Evolutionary conservation across 2,888 invertebrate genomes (phyloP), one percentile per base, ranked within the genome.

Genomic region (Tridacna crocea): DNA sequence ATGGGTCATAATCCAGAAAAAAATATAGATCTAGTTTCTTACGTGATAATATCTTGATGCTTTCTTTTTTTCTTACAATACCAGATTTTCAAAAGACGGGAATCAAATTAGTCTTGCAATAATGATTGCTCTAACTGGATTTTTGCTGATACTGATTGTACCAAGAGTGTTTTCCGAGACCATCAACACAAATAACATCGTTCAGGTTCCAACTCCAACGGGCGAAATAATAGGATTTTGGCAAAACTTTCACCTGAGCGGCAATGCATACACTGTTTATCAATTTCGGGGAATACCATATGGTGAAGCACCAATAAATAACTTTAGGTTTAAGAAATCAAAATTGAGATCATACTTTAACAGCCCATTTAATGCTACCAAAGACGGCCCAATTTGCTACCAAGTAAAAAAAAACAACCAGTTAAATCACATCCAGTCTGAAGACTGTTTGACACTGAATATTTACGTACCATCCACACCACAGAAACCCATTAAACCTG

Each of bases 361-460:
- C 10, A 46, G 48, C 17, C n/a, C 76, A 51, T 85, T 83, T 72
- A 61, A 80, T 24, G 82, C 87, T 27, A 74, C 65, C 0, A 24
- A 61, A 6, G 75, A 48, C 46, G 85, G 80, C 19, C 78, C 85
- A 17, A 82, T 78, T 51, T 88, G 85, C 65, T 76, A 76, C n/a
- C 85, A 82, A 72, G 10, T 51, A 10, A n/a, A 51, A 13, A 48
- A 22, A 22, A 27, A 27, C 3, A 27, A 13, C n/a, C 13, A 36
- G 2, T 58, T 46, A 13, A 51, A 74, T 13, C 58, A 74, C 0
- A 46, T 22, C 3, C 60, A 75, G 13, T 83, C 83, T 3, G 90
- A 90, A 63, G 90, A 89, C 72, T 90, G 89, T 61, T 80, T 90
- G n/a, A 80, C 77, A 12, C 75, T 90, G 36, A 88, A 90, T 74